These are phyloP conservation scores for Choloepus hoffmanni DNA, from an alignment of 2,113 vertebrate species.

Conservation along the genomic window DNA sequence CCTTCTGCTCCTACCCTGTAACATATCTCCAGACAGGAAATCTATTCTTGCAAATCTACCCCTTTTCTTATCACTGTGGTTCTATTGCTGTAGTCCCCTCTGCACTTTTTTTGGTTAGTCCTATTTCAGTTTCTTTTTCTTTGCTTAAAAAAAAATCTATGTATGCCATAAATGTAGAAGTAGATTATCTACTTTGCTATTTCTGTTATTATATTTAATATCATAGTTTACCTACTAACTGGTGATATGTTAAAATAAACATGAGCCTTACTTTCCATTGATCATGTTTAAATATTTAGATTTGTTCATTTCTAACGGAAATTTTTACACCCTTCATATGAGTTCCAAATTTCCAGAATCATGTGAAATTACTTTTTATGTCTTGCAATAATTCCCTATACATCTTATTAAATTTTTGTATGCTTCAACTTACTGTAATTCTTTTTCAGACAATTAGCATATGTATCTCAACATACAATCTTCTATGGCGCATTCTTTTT, in stretches of 20 bases:
- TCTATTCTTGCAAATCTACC: not conserved
- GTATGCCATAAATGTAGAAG: not conserved
- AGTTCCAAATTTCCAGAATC: conserved; percentile 43
- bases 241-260: conserved; percentile 32
- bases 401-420: not conserved
- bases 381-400: not conserved
- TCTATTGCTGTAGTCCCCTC: not conserved
- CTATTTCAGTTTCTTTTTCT: not conserved
- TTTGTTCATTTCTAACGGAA: conserved; percentile 9
- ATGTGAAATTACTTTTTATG: not conserved
- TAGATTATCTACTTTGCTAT: not conserved
- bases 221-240: conserved; percentile 40
- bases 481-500: not conserved
- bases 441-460: not conserved
- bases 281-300: conserved; percentile 57
- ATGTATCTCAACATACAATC: not conserved
- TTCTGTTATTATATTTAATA: conserved; percentile 6
- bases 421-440: not conserved
- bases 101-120: not conserved
- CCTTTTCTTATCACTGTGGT: accelerated
- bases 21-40: not conserved
- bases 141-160: not conserved
- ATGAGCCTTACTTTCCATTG: not conserved
- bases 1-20: not conserved
- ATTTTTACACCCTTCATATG: not conserved